These are phyloP conservation scores for Paradoxurus hermaphroditus DNA, from an alignment of 2,113 vertebrate species.

Conservation along the genomic window DNA sequence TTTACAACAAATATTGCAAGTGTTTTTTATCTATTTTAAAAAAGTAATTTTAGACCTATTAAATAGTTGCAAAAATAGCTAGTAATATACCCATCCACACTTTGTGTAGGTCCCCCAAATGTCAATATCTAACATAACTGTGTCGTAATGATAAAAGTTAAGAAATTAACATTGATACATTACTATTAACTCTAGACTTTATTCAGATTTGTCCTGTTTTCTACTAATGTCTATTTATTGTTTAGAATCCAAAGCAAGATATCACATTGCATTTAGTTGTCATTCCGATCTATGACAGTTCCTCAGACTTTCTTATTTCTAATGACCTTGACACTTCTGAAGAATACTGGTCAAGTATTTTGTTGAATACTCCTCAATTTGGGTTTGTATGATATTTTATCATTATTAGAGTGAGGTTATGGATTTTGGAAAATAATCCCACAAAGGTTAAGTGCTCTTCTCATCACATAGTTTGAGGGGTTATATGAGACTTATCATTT, in stretches of 20 bases:
- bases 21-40: not conserved
- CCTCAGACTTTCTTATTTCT: too few species aligned
- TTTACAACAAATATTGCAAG: slow-evolving; percentile 1
- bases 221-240: not conserved
- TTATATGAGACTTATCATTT: not conserved
- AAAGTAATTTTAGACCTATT: not conserved
- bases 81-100: not conserved
- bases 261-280: not conserved
- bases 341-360: too few species aligned
- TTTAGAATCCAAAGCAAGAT: not conserved
- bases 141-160: not conserved
- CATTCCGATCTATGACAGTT: not conserved
- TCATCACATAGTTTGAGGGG: not conserved
- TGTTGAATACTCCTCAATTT: not conserved
- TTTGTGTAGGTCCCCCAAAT: not conserved
- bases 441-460: not conserved
- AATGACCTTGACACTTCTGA: too few species aligned
- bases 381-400: not conserved
- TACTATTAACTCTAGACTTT: not conserved
- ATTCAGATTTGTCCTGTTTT: not conserved
- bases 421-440: not conserved
- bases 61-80: not conserved
- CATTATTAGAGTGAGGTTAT: not conserved
- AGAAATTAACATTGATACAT: not conserved
- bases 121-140: not conserved